phyloP scores from a whole-genome alignment of 2,888 invertebrate species.

The Julus scanicus region DNA sequence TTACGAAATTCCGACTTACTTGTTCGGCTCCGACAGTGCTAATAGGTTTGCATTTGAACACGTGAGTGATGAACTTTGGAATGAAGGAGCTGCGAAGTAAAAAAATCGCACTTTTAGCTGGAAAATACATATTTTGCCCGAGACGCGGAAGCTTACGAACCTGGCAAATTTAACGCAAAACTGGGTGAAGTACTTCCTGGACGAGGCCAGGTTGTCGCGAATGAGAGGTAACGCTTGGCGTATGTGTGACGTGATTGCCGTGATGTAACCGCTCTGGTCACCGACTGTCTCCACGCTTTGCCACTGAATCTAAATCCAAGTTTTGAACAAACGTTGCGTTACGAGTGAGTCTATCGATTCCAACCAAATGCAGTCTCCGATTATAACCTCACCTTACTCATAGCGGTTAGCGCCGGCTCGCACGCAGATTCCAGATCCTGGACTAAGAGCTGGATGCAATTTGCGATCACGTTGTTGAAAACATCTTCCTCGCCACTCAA shows the following conservation, averaged over 20 bases:
- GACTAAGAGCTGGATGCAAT: slow-evolving; percentile 89
- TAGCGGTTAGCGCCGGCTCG: slow-evolving; percentile 89
- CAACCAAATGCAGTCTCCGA: too few species aligned
- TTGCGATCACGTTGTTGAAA: slow-evolving; percentile 77
- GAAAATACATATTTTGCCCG: too few species aligned
- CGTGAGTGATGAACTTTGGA: slow-evolving; percentile 88
- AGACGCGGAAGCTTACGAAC: slow-evolving; percentile 65
- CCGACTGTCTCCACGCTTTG: slow-evolving; percentile 92
- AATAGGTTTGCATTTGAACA: slow-evolving; percentile 91
- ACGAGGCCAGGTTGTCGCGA: slow-evolving; percentile 87
- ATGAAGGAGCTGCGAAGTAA: slow-evolving; percentile 80
- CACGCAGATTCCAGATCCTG: slow-evolving; percentile 95
- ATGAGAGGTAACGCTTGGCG: slow-evolving; percentile 88
- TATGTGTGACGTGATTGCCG: slow-evolving; percentile 86
- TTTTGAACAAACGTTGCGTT: too few species aligned
- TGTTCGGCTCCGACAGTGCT: slow-evolving; percentile 94
- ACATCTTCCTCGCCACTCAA: slow-evolving; percentile 88
- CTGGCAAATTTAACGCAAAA: slow-evolving; percentile 96
- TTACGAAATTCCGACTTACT: slow-evolving; percentile 61
- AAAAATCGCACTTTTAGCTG: neutral
- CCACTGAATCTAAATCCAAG: slow-evolving; percentile 81
- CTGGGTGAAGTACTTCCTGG: slow-evolving; percentile 97
- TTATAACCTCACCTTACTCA: slow-evolving; percentile 79
- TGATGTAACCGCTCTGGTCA: slow-evolving; percentile 95
- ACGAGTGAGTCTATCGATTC: too few species aligned